Conservation (phyloP, 2,888 invertebrate species). For the Anaspis maculata region DNA sequence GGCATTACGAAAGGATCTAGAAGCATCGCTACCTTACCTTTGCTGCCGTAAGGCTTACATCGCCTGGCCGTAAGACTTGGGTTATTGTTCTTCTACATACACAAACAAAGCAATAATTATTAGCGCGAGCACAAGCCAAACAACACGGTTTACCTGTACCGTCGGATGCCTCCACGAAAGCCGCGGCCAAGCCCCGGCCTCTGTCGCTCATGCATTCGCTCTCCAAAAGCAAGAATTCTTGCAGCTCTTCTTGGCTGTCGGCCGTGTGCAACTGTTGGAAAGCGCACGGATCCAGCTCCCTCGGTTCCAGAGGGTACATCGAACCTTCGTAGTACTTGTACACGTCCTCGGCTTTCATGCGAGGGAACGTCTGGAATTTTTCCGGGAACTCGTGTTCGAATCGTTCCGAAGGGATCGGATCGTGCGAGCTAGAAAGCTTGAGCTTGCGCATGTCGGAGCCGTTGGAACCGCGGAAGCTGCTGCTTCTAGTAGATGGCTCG, state of each 20-base stretch:
- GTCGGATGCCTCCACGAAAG: conserved; percentile 35
- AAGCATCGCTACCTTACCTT: conserved; percentile 3
- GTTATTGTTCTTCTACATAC: conserved; percentile 8
- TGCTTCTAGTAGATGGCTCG: conserved; percentile 46
- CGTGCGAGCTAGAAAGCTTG: conserved; percentile 37
- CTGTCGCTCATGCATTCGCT: conserved; percentile 49
- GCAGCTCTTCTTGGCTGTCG: conserved; percentile 53
- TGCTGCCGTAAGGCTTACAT: conserved; percentile 19
- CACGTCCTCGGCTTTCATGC: conserved; percentile 39
- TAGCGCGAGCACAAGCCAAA: too few relatives aligned
- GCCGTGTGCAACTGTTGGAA: conserved; percentile 52
- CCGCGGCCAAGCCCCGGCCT: conserved; percentile 45
- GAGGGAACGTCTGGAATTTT: conserved; percentile 49
- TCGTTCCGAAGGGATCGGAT: conserved; percentile 32
- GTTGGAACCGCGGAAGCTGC: conserved; percentile 36
- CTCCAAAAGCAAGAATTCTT: conserved; percentile 53
- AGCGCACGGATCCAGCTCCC: conserved; percentile 49
- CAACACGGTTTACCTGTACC: too few relatives aligned
- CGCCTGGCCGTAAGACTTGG: conserved; percentile 24
- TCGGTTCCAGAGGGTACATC: conserved; percentile 49
- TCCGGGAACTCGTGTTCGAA: conserved; percentile 26
- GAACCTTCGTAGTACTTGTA: conserved; percentile 28
- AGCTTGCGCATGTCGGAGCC: conserved; percentile 28
- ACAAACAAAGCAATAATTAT: conserved; percentile 17
- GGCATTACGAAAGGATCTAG: too few relatives aligned